Evolutionary conservation across 1,140 invertebrate species (phyloP), one percentile per base, ranked within the genome.

Genomic region (Dinoponera quadriceps): DNA sequence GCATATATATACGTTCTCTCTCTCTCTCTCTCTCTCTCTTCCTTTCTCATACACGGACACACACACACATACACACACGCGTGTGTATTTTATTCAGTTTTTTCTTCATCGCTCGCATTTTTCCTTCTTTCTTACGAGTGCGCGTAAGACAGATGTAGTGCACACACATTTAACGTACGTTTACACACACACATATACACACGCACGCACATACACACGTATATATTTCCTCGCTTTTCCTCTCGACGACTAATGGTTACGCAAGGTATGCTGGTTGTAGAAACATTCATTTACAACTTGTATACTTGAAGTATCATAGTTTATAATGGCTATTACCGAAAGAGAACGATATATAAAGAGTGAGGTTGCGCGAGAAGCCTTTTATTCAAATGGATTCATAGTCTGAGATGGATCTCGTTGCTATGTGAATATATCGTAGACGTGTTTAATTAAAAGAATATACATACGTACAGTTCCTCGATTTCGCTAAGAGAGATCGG

Each of bases 231-330:
- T 73, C 63, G 63, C 33, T 78, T 78, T 69, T 59, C 51, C 65
- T 80, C 51, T 80, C 51, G 51, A 80, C 75, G 65, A 71, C 65
- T 80, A 80, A 69, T 80, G 75, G 49, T 80, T 80, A 80, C 75
- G 75, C 75, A 80, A 80, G 33, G 63, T 69, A 71, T 80, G 65
- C 65, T 80, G 75, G 75, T 71, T 80, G 75, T 80, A 80, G 75
- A 80, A 80, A 80, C 75, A 80, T 71, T 80, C 75, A 80, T 80
- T 80, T 80, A 80, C 75, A 80, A 71, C 75, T 80, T 80, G 75
- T 80, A 71, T 80, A 80, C 75, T 71, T 80, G 65, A 71, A 80
- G 75, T 80, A 71, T 57, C 38, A 80, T 78, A 78, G 63, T 71
- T n/a, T 71, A 71, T 80, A 71, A 80, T 80, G 48, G 57, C 65